phyloP scores from a whole-genome alignment of 2,888 invertebrate species.

The Palloptera scutellata region DNA sequence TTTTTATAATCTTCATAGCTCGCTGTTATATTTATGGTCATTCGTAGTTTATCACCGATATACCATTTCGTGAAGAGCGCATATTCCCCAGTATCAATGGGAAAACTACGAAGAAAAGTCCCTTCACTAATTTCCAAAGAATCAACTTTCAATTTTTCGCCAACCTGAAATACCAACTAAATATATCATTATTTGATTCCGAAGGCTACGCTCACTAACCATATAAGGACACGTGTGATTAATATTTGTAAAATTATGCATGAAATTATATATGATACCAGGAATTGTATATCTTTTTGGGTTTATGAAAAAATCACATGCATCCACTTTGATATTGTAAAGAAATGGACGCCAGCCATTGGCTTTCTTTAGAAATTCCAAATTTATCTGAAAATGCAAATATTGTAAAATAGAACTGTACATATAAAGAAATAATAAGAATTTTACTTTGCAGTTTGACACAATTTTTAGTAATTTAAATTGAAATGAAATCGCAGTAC shows the following conservation, averaged over 20 bases:
- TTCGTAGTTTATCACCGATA: background rate
- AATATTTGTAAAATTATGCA: background rate
- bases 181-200: background rate
- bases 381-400: background rate
- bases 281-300: background rate
- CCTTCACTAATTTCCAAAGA: background rate
- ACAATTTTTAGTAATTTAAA: background rate
- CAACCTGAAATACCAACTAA: background rate
- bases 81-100: background rate
- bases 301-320: background rate
- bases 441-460: background rate
- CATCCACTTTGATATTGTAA: background rate
- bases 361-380: background rate
- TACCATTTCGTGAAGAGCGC: background rate
- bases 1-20: background rate
- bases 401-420: background rate
- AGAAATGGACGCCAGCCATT: constrained; percentile 3
- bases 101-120: background rate
- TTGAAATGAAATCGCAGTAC: background rate
- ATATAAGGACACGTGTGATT: background rate
- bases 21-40: background rate
- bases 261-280: background rate
- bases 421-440: no score
- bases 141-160: background rate
- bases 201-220: background rate